Evolutionary conservation across 2,113 vertebrate genomes (phyloP).

Genomic region (Neofelis nebulosa): DNA sequence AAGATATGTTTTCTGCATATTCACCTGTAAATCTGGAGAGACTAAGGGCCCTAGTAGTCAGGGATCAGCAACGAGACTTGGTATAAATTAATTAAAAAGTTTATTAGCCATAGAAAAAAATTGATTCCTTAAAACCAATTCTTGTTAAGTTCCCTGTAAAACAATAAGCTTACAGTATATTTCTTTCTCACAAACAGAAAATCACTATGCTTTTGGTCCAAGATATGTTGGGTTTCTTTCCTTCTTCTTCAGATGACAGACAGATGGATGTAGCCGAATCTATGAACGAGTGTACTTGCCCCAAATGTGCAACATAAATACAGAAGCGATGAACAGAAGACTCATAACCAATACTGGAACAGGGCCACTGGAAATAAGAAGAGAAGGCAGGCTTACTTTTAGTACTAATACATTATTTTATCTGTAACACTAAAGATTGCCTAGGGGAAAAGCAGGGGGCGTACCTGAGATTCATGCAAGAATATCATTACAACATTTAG

Average conservation of each 20-base stretch:
- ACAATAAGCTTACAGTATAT: slow-evolving; percentile 78
- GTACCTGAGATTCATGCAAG: not conserved
- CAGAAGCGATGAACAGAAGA: slow-evolving; percentile 98
- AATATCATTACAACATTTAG: not conserved
- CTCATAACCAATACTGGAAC: slow-evolving; percentile 99
- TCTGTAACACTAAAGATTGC: not conserved
- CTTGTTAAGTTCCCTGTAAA: slow-evolving; percentile 61
- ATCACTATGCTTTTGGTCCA: slow-evolving; percentile 94
- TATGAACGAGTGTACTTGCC: slow-evolving; percentile 99
- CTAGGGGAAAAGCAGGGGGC: not conserved
- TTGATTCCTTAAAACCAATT: slow-evolving; percentile 70
- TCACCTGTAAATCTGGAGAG: slow-evolving; percentile 50
- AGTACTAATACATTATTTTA: slow-evolving; percentile 25
- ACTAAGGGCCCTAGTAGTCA: slow-evolving; percentile 13
- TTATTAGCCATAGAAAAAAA: slow-evolving; percentile 75
- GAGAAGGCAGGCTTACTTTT: slow-evolving; percentile 64
- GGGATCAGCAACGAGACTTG: slow-evolving; percentile 65
- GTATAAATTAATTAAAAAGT: slow-evolving; percentile 75
- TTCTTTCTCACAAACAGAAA: slow-evolving; percentile 81
- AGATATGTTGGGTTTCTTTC: slow-evolving; percentile 83
- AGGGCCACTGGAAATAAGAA: slow-evolving; percentile 91
- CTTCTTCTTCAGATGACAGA: slow-evolving; percentile 78
- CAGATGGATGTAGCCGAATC: slow-evolving; percentile 82
- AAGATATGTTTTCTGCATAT: not conserved
- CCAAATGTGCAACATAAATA: slow-evolving; percentile 99